These are phyloP conservation scores for Lutraria rhynchaena DNA, from an alignment of 1,140 invertebrate species.

Conservation along the genomic window DNA sequence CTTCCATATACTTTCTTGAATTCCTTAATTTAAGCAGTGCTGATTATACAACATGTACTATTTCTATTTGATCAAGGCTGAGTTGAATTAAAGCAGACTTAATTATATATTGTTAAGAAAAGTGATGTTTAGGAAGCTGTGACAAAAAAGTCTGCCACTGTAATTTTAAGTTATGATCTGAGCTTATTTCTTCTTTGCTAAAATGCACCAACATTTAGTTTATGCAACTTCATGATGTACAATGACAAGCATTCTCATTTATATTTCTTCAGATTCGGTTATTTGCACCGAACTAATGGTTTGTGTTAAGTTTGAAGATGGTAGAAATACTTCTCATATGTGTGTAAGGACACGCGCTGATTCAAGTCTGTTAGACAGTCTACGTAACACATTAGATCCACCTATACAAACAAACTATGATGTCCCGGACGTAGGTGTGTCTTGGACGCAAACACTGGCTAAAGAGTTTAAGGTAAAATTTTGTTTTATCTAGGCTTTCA, in stretches of 20 bases:
- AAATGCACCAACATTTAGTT: no score
- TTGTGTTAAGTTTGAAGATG: conserved; percentile 27
- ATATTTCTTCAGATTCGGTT: conserved; percentile 7
- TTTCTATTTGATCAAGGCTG: no score
- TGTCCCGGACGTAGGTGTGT: conserved; percentile 7
- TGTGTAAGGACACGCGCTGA: conserved; percentile 28
- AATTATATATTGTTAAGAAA: no score
- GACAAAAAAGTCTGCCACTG: background rate
- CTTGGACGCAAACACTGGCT: conserved; percentile 24
- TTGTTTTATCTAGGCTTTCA: no score
- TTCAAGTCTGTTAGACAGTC: conserved; percentile 15
- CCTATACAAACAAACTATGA: conserved; percentile 18
- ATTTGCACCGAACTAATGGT: conserved; percentile 36
- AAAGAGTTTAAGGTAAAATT: conserved; percentile 41
- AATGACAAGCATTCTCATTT: background rate
- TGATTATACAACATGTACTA: no score
- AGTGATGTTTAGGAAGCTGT: background rate
- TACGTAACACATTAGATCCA: conserved; percentile 20
- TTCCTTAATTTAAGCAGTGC: no score
- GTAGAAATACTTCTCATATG: background rate
- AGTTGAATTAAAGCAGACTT: no score
- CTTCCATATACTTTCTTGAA: no score
- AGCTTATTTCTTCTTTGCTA: background rate
- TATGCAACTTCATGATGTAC: background rate
- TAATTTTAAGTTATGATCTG: background rate